Evolutionary conservation across 2,797 vertebrate species (phyloP).

Genomic region (Falco columbarius): DNA sequence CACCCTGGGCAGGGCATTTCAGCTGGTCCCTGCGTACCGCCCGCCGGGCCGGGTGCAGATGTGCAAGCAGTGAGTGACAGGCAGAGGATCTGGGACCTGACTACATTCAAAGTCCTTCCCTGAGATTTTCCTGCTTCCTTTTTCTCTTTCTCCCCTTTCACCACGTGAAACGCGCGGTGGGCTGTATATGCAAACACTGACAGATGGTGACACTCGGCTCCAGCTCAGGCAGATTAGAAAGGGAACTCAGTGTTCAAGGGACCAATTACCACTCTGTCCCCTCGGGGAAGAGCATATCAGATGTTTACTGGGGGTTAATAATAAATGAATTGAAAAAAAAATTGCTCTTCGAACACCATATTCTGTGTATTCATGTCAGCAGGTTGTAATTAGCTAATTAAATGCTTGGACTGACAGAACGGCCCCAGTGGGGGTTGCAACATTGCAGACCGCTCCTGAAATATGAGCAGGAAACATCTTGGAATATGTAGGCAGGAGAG

Average conservation of each 20-base stretch:
- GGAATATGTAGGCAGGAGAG: conserved; percentile 63
- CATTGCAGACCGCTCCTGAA: conserved; percentile 57
- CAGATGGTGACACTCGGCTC: conserved; percentile 80
- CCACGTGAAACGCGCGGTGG: conserved; percentile 44
- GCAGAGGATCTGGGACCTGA: conserved; percentile 33
- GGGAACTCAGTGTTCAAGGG: conserved; percentile 76
- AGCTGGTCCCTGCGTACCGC: not conserved
- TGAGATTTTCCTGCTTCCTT: conserved; percentile 58
- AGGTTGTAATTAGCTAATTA: conserved; percentile 83
- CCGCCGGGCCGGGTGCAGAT: conserved; percentile 15
- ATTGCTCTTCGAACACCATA: conserved; percentile 62
- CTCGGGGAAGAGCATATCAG: conserved; percentile 78
- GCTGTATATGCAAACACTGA: conserved; percentile 71
- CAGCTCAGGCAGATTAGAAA: conserved; percentile 73
- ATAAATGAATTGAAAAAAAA: conserved; percentile 77
- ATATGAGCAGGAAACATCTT: conserved; percentile 71
- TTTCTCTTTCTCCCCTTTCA: conserved; percentile 59
- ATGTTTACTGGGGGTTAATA: conserved; percentile 76
- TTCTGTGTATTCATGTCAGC: conserved; percentile 76
- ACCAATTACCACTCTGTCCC: conserved; percentile 78
- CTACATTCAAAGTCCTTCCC: conserved; percentile 24
- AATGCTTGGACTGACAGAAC: conserved; percentile 77
- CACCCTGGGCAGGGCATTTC: conserved; percentile 29
- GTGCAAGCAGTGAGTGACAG: not conserved
- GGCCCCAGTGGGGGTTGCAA: conserved; percentile 66